A percentile compares a stretch with the other conserved stretches of the same genome.
These are phyloP conservation scores for Crotalus horridus DNA, from an alignment of 2,113 vertebrate genomes.

Conservation along the genomic window DNA sequence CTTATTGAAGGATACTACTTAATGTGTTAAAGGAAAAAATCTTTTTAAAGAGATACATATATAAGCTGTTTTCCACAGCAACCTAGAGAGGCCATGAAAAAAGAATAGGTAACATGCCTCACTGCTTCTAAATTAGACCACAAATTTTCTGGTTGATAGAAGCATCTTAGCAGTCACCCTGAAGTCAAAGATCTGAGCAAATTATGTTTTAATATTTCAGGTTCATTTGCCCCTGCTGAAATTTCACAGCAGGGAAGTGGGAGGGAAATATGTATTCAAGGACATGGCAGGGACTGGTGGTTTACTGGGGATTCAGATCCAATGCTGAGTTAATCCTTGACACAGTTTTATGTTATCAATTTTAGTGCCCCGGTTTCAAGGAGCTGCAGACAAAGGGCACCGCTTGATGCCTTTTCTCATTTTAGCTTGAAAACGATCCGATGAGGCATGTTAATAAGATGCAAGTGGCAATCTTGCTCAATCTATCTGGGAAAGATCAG, in stretches of 20 bases:
- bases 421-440: neutral
- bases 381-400: neutral
- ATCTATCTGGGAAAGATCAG: neutral
- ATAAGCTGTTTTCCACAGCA: conserved; percentile 55
- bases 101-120: conserved; percentile 68
- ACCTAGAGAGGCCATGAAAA: neutral
- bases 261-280: neutral
- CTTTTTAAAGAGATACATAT: conserved; percentile 31
- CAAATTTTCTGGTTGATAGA: conserved; percentile 77
- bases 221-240: conserved; percentile 52
- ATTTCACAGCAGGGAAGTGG: conserved; percentile 34
- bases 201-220: conserved; percentile 68
- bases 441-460: neutral
- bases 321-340: neutral
- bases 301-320: neutral
- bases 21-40: conserved; percentile 32
- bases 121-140: conserved; percentile 80
- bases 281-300: conserved; percentile 16
- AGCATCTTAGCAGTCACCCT: conserved; percentile 67
- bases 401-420: neutral
- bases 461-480: neutral
- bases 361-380: neutral
- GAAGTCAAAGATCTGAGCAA: conserved; percentile 74
- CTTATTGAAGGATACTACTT: conserved; percentile 34
- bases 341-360: neutral